phyloP scores from a whole-genome alignment of 2,888 invertebrate species.

The Lissonota sp. region DNA sequence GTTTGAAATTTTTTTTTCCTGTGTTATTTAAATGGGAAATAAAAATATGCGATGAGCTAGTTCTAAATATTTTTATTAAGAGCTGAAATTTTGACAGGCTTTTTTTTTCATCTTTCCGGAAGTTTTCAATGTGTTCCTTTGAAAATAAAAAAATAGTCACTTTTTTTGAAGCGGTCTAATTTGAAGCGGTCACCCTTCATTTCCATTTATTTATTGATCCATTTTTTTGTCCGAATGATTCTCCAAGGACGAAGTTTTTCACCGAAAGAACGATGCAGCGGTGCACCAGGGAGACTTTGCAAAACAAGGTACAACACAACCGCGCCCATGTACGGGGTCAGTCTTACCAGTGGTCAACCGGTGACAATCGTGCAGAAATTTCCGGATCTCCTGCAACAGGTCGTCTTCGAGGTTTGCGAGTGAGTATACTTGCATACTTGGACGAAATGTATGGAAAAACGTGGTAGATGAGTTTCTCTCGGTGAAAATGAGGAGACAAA shows the following conservation, averaged over 20 bases:
- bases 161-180: too few species aligned
- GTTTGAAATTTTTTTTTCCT: too few species aligned
- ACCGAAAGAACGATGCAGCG: constrained; percentile 84
- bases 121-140: too few species aligned
- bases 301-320: constrained; percentile 96
- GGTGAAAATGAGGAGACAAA: not conserved
- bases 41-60: too few species aligned
- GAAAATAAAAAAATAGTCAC: too few species aligned
- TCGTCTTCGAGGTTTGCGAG: constrained; percentile 97
- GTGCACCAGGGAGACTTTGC: constrained; percentile 91
- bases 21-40: too few species aligned
- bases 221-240: constrained; percentile 4
- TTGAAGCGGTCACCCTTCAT: too few species aligned
- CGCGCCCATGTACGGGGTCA: constrained; percentile 97
- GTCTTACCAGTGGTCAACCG: constrained; percentile 95
- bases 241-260: constrained; percentile 83
- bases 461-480: not conserved
- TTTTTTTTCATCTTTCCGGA: too few species aligned
- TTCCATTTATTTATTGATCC: too few species aligned
- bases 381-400: constrained; percentile 95
- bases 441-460: too few species aligned
- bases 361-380: constrained; percentile 98
- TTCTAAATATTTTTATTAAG: too few species aligned
- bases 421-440: constrained; percentile 85
- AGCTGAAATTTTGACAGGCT: too few species aligned